Percentiles rank a stretch among this genome's conserved stretches.
phyloP scores from a whole-genome alignment of 2,113 vertebrate species.

The Pangasianodon hypophthalmus region DNA sequence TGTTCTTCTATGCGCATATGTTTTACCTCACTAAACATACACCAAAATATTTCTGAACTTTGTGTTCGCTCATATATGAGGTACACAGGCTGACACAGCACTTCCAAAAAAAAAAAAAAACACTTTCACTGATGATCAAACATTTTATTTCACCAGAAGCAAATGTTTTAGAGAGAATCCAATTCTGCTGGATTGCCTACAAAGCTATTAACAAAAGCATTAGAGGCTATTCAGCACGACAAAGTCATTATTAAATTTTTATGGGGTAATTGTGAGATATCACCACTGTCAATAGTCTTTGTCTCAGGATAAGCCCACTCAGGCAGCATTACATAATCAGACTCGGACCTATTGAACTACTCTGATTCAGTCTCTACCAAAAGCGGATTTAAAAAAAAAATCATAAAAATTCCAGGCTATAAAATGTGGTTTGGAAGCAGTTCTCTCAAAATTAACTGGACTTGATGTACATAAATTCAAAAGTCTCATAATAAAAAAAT shows the following conservation, averaged over 20 bases:
- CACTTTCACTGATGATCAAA: background rate
- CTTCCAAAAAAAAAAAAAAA: background rate
- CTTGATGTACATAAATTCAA: background rate
- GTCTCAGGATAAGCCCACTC: constrained; percentile 14
- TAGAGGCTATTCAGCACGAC: background rate
- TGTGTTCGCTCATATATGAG: background rate
- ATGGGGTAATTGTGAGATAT: background rate
- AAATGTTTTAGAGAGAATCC: background rate
- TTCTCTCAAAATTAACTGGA: constrained; percentile 19
- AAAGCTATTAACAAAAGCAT: background rate
- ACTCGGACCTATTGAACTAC: constrained; percentile 46
- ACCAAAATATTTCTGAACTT: background rate
- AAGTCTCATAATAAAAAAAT: background rate
- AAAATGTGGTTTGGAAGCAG: constrained; percentile 8
- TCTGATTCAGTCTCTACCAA: background rate
- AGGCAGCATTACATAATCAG: constrained; percentile 50
- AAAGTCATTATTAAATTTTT: background rate
- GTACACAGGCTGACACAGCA: background rate
- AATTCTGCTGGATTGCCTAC: background rate
- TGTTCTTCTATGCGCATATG: background rate
- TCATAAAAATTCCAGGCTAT: background rate
- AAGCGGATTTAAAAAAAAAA: background rate
- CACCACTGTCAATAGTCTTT: constrained; percentile 20
- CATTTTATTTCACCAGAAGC: background rate
- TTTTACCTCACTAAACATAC: background rate